Evolutionary conservation across 1,140 invertebrate species (phyloP), one percentile per base, ranked within the genome.

Genomic region (Tachypleus tridentatus): DNA sequence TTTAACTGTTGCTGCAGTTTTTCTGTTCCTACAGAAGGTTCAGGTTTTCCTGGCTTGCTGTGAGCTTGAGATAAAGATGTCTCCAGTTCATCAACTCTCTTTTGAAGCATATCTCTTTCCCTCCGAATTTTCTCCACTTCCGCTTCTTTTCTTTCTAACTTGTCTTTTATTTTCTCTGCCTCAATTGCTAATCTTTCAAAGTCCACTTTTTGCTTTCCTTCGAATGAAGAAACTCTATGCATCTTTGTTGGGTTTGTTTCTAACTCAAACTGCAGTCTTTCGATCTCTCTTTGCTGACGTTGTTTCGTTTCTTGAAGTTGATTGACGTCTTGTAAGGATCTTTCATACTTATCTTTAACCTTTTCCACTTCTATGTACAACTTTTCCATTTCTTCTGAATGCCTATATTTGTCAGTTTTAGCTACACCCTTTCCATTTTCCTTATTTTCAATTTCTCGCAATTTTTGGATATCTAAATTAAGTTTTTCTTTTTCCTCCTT

Each of bases 181-280:
- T 93, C 90, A 74, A 92, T 90, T 73, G 87, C 84, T 51, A 88
- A 83, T 58, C 88, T 79, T 74, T 92, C 90, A 29, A 90, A 77
- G 70, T 92, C 88, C 60, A 82, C 77, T 70, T 89, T 87, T 74
- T 89, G 87, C 72, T 89, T 88, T 59, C 90, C 87, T 75, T 90
- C 85, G 9, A 81, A 79, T 49, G 81, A 81, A 60, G 81, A 81
- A 73, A 89, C 87, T 50, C 87, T 77, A 73, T 88, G 86, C 29
- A 85, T 83, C 73, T 91, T 88, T 51, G 83, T 82, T 70, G 87
- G 85, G 57, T 85, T 84, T 57, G 88, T 76, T 70, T 93, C 89
- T 59, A 91, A 76, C 75, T 91, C 88, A 10, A 10, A 66, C 51
- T 68, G 67, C 61, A 72, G 59, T 57, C 61, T 47, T 57, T 73